Percentiles rank a stretch among this genome's conserved stretches.
These are phyloP conservation scores for Asobara japonica DNA, from an alignment of 1,140 invertebrate species.

Conservation along the genomic window DNA sequence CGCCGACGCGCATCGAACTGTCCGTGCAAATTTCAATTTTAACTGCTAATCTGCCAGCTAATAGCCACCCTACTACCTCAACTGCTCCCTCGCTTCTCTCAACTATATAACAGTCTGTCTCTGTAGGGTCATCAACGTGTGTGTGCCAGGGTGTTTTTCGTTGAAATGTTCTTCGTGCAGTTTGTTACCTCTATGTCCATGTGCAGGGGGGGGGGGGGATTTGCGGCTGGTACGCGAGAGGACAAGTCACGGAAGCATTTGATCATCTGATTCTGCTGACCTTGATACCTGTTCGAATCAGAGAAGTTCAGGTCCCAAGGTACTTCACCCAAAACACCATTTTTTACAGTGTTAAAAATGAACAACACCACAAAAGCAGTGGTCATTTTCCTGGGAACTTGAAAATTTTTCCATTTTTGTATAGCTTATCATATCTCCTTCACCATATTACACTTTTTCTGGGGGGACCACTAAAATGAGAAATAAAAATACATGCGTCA, in stretches of 20 bases:
- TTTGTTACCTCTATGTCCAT: background rate
- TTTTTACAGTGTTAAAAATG: too few species aligned
- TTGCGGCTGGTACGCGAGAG: too few species aligned
- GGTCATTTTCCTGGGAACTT: too few species aligned
- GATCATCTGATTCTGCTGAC: too few species aligned
- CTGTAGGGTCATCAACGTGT: background rate
- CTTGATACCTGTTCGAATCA: too few species aligned
- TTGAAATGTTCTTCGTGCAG: slow-evolving; percentile 1
- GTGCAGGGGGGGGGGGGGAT: background rate
- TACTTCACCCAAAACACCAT: too few species aligned
- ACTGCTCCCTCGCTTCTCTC: slow-evolving; percentile 17
- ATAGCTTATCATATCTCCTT: too few species aligned
- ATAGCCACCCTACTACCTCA: slow-evolving; percentile 49
- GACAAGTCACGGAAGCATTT: too few species aligned
- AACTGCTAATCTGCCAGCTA: slow-evolving; percentile 68
- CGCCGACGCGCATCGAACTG: slow-evolving; percentile 61
- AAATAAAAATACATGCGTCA: background rate
- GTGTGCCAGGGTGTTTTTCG: background rate
- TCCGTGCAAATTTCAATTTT: slow-evolving; percentile 69
- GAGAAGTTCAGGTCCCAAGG: too few species aligned
- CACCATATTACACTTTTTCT: too few species aligned
- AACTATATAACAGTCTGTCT: slow-evolving; percentile 22
- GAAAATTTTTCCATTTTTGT: background rate
- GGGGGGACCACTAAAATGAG: too few species aligned
- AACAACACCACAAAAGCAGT: too few species aligned